phyloP scores from a whole-genome alignment of 2,797 vertebrate species.

The Pempheris klunzingeri region DNA sequence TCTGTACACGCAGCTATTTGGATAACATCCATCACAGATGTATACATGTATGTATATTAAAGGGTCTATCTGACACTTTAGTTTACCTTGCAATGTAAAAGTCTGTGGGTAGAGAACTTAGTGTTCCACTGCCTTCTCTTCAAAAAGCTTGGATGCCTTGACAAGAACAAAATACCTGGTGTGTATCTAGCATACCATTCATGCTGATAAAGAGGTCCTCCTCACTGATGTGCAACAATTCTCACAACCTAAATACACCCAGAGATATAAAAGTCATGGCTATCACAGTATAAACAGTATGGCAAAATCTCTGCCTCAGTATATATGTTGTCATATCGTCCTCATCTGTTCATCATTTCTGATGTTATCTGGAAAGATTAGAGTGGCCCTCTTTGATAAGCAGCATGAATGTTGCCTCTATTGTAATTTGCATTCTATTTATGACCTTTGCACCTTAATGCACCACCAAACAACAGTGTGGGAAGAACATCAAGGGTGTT shows the following conservation, averaged over 20 bases:
- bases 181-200: not conserved
- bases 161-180: not conserved
- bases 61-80: not conserved
- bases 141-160: not conserved
- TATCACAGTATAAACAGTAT: not conserved
- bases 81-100: not conserved
- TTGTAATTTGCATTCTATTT: slow-evolving; percentile 25
- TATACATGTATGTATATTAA: not conserved
- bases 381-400: slow-evolving; percentile 9
- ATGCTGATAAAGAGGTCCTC: not conserved
- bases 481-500: slow-evolving; percentile 30
- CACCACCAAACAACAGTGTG: slow-evolving; percentile 14
- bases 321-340: no score
- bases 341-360: no score
- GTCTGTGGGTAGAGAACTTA: not conserved
- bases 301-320: not conserved
- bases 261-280: not conserved
- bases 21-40: not conserved
- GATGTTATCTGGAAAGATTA: no score
- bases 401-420: not conserved
- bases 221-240: slow-evolving; percentile 11
- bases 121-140: not conserved
- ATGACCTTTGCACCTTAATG: slow-evolving; percentile 17
- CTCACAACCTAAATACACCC: not conserved
- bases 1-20: not conserved